Base-by-base conservation (phyloP, 2,888 invertebrate species). In the Synergus laeviventris region DNA sequence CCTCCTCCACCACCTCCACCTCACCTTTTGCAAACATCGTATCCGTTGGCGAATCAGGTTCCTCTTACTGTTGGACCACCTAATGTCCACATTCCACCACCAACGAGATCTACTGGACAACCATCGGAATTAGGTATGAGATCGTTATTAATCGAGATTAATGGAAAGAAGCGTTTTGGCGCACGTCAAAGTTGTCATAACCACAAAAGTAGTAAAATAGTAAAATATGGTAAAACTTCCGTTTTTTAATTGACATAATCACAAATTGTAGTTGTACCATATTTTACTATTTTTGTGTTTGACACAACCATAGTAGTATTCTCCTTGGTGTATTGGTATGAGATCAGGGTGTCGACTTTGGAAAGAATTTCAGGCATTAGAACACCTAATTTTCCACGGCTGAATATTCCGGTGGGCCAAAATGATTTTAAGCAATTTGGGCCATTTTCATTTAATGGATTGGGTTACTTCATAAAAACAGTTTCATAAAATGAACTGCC, bases 31-130 rank as follows among this genome's bases (percentile, higher is more conserved):
- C 80, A 87, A 16, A 86, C 88, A 11, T 84, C 86, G 36, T 89
- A 89, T 79, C 86, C 89, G 8, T 84, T 88, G 77, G 86, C 86
- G 62, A 87, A 84, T 85, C 89, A 88, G 83, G 87, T 89, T 78
- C 78, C 87, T n/a, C 80, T 88, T 31, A 80, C 84, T 2, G 87
- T 89, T 60, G 87, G 88, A 54, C 86, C 86, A 42, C 87, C 89
- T 16, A 89, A 89, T 77, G 85, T 90, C 36, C 89, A 88, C 81
- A 83, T 90, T 73, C 90, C 90, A 77, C 90, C 90, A 42, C 89
- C 89, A 2, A 86, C 87, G 74, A 45, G 70, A 18, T n/a, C 70
- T 70, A 36, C 70, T 70, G 49, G 31, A n/a, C 70, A 70, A 70
- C 49, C 70, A 31, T n/a, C 70, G 5, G 70, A 70, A 49, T 31